Conservation (phyloP, 2,888 invertebrate genomes). For the Brachyopa scutellaris region DNA sequence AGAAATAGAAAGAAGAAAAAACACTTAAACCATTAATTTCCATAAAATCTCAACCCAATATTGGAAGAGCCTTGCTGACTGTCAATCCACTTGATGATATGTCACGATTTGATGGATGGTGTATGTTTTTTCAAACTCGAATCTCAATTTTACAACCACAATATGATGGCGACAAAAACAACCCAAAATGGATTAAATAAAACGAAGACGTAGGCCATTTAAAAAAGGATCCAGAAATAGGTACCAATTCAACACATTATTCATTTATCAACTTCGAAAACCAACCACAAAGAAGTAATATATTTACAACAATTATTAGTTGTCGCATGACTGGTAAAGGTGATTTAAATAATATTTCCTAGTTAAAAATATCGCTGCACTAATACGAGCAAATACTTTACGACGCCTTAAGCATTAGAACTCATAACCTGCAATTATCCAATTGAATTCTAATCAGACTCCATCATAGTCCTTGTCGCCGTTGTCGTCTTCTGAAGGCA, state of each 20-base stretch:
- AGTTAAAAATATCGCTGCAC: too few species aligned
- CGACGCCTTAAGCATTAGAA: conserved; percentile 34
- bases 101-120: conserved; percentile 35
- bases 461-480: not conserved
- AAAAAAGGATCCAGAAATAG: not conserved
- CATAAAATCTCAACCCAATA: not conserved
- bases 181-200: not conserved
- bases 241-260: conserved; percentile 1
- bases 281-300: too few species aligned
- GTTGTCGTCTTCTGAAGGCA: not conserved
- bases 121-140: not conserved
- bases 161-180: too few species aligned
- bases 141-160: conserved; percentile 4
- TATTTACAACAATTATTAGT: too few species aligned
- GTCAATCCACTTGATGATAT: conserved; percentile 18
- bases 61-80: not conserved
- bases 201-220: not conserved
- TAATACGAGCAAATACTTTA: too few species aligned
- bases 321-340: too few species aligned
- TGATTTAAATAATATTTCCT: too few species aligned
- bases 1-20: too few species aligned
- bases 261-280: conserved; percentile 1
- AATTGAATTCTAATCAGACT: conserved; percentile 57
- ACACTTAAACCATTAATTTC: not conserved
- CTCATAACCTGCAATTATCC: conserved; percentile 55